Conservation (phyloP, 2,113 vertebrate species). For the Labeo rohita region DNA sequence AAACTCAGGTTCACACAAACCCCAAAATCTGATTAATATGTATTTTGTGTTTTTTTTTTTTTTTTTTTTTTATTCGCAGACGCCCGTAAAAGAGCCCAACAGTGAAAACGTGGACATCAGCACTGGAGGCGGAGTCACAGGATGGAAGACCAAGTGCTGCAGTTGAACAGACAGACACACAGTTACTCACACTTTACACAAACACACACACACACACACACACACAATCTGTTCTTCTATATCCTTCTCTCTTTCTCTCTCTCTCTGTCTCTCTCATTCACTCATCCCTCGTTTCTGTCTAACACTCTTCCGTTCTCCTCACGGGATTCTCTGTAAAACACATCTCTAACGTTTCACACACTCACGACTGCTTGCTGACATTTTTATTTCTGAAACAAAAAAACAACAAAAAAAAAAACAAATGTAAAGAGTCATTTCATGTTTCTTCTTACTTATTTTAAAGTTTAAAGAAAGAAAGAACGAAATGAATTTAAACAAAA, state of each 20-base stretch:
- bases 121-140: constrained; percentile 91
- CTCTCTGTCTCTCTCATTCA: constrained; percentile 13
- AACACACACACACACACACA: constrained; percentile 51
- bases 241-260: background rate
- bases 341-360: constrained; percentile 76
- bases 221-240: constrained; percentile 37
- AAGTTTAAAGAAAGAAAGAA: constrained; percentile 67
- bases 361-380: constrained; percentile 82
- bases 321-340: constrained; percentile 60
- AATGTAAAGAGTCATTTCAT: constrained; percentile 84
- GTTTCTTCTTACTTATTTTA: constrained; percentile 86
- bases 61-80: constrained; percentile 75
- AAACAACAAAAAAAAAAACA: constrained; percentile 63
- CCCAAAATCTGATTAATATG: background rate
- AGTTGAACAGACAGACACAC: constrained; percentile 83
- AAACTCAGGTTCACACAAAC: background rate
- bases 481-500: constrained; percentile 64
- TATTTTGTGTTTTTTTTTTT: background rate
- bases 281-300: constrained; percentile 60
- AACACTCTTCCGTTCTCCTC: constrained; percentile 57
- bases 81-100: constrained; percentile 99
- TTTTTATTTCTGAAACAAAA: constrained; percentile 83
- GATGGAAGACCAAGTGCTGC: constrained; percentile 99
- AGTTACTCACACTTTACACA: constrained; percentile 58
- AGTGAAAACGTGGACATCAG: constrained; percentile 99